These are phyloP conservation scores for Oncorhynchus mykiss DNA, from an alignment of 2,113 vertebrate species.

Conservation along the genomic window DNA sequence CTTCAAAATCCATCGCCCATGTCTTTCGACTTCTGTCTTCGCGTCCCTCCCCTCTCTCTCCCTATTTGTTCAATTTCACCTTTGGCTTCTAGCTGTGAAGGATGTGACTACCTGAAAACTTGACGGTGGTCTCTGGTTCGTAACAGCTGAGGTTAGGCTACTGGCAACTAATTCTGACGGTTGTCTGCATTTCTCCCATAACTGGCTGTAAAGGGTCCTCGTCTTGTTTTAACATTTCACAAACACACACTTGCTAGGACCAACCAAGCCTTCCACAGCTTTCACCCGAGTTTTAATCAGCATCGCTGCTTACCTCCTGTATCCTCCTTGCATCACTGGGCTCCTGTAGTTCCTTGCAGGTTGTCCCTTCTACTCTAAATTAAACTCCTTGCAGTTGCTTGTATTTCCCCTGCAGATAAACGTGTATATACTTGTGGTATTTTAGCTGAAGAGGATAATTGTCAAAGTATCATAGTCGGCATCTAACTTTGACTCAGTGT, in stretches of 20 bases:
- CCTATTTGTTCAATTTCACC: neutral
- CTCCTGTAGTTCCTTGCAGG: constrained; percentile 5
- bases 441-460: no score
- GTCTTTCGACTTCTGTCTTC: neutral
- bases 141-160: neutral
- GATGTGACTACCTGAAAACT: neutral
- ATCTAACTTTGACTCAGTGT: no score
- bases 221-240: neutral
- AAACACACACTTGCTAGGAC: neutral
- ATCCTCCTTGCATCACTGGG: constrained; percentile 7
- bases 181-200: neutral
- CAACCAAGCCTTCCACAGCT: neutral
- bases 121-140: neutral
- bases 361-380: constrained; percentile 13
- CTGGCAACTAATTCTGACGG: neutral
- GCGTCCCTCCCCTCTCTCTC: constrained; percentile 12
- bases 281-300: neutral
- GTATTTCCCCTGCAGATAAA: no score
- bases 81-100: neutral
- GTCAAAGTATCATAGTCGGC: no score
- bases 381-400: neutral
- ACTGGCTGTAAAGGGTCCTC: neutral
- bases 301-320: constrained; percentile 44
- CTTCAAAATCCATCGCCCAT: neutral
- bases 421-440: no score